Evolutionary conservation across 2,888 invertebrate genomes (phyloP), one percentile per base, ranked within the genome.

Genomic region (Andrena praecox): DNA sequence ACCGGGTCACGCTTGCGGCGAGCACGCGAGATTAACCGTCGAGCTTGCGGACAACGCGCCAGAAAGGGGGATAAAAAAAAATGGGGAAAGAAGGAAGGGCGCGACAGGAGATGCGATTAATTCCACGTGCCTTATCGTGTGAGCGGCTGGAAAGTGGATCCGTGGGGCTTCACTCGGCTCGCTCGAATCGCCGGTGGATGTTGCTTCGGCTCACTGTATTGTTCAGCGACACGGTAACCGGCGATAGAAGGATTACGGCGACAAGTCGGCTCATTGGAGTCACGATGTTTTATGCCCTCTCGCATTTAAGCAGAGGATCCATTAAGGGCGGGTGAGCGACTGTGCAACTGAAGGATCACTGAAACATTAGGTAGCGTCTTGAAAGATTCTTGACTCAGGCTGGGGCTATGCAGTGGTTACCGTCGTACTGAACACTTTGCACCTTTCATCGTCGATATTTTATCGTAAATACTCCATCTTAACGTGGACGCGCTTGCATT

Each of bases 1-100:
- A 54, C 67, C 29, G 56, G 62, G 74, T 85, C 76, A 82, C 80
- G 85, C 68, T 79, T 60, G 63, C 62, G 35, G 71, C 64, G 29
- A 52, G 27, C 60, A 50, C 63, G 52, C 63, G 31, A 73, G 77
- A 80, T 83, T 82, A 74, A 85, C 35, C 72, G 35, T 71, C 29
- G 64, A 48, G 81, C 67, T 81, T 67, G 67, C 54, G 52, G 68
- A 35, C 5, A 27, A 24, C 68, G 27, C 8, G 29, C 33, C 20
- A 70, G 8, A 54, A 62, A 8, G 29, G 6, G 54, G 35, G 1
- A 29, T 10, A n/a, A 27, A 56, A 27, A 27, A 33, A n/a, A 27
- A 33, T 2, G 2, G 7, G 27, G 29, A 16, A 33, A 42, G 50
- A 16, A 35, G 59, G 33, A 29, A 20, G 42, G 42, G n/a, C 10